Evolutionary conservation across 2,797 vertebrate genomes (phyloP), one percentile per base, ranked within the genome.

Genomic region (Ictinia mississippiensis): DNA sequence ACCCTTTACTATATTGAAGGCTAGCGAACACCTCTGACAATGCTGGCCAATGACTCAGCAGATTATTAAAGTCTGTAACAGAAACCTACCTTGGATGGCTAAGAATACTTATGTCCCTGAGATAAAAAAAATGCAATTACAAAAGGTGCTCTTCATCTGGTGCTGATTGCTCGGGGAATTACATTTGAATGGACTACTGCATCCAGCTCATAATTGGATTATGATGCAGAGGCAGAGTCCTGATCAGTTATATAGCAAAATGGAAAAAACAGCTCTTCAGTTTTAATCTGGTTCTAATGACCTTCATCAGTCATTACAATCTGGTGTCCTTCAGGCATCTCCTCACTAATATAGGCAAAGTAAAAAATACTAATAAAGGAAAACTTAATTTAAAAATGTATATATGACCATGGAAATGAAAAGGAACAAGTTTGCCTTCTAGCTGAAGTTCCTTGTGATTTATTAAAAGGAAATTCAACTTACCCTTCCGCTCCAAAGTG

Each of bases 51-150:
- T 33, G 55, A 40, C 78, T 83, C 31, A 11, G 29, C 35, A 38
- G 78, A 14, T 52, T 20, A 66, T 37, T 70, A 22, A 78, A 86
- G 49, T 38, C 31, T 50, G 33, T 20, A 18, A 33, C n/a, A 77
- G 65, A 91, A 90, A 66, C 40, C 71, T 83, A 63, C 37, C 33
- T 26, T 18, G 42, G 71, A 67, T 87, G 47, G 12, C 61, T 42
- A 8, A 47, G 40, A 80, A 81, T 61, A 89, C n/a, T 87, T 23
- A 66, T 5, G 6, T 68, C 84, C 56, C 56, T 26, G 82, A 92
- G 96, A 97, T 96, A 96, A 92, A 68, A 68, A 89, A 89, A 95
- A 95, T 86, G 61, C 33, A 96, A 93, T 96, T 96, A 90, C 38
- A 87, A 33, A 45, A 71, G 58, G 79, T 81, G 67, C 58, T 52